phyloP scores from a whole-genome alignment of 2,113 vertebrate genomes.

The Pogonocichla stellata region DNA sequence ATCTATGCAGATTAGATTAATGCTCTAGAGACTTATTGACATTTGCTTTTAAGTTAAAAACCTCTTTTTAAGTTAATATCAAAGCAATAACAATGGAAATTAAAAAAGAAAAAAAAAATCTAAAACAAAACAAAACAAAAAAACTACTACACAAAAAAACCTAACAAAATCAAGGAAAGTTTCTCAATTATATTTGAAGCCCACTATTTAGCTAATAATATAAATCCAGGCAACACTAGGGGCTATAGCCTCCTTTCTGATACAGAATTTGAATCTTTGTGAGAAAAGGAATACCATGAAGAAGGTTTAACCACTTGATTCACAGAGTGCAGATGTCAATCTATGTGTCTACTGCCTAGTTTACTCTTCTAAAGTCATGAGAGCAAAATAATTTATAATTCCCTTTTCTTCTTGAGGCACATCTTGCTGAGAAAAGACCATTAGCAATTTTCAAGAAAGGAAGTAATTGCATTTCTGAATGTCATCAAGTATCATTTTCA shows the following conservation, averaged over 20 bases:
- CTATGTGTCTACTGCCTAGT: not conserved
- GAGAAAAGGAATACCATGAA: not conserved
- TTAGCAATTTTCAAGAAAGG: not conserved
- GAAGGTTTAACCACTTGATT: not conserved
- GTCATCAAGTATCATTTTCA: not conserved
- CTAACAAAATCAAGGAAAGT: not conserved
- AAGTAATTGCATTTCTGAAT: not conserved
- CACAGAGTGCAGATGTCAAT: not conserved
- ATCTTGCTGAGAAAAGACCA: not conserved
- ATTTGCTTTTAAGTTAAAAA: not conserved
- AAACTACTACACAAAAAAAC: accelerated
- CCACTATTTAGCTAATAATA: not conserved
- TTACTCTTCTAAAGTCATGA: not conserved
- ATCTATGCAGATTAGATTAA: not conserved
- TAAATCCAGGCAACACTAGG: not conserved
- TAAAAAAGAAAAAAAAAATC: not conserved
- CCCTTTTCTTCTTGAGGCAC: not conserved
- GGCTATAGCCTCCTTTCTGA: not conserved
- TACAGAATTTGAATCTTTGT: not conserved
- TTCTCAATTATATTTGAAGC: not conserved
- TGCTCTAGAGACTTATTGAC: not conserved
- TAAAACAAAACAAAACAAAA: not conserved
- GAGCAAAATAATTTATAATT: not conserved
- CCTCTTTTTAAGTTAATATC: not conserved
- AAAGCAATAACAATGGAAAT: not conserved